phyloP scores from a whole-genome alignment of 2,888 invertebrate species.

The Chirona hameri region DNA sequence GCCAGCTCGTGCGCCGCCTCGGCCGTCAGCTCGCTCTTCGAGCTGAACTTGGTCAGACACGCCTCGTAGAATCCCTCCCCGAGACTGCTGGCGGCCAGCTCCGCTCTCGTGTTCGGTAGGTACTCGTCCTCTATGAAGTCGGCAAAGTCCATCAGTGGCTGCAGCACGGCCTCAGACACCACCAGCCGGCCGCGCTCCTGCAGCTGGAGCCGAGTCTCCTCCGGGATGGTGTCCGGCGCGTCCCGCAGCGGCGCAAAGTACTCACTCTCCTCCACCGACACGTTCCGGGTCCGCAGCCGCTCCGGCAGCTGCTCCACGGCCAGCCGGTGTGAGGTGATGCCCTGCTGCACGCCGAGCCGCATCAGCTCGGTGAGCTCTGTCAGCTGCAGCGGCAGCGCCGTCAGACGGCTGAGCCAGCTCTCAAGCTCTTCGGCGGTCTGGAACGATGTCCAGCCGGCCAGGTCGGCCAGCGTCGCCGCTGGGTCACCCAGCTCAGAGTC shows the following conservation, averaged over 20 bases:
- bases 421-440: neutral
- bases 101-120: neutral
- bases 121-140: neutral
- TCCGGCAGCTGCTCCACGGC: neutral
- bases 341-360: neutral
- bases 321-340: neutral
- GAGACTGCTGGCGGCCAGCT: neutral
- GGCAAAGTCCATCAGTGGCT: neutral
- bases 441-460: neutral
- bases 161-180: neutral
- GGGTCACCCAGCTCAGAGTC: neutral
- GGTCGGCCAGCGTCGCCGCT: neutral
- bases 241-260: neutral
- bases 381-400: neutral
- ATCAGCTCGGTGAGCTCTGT: neutral
- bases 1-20: neutral
- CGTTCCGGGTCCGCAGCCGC: neutral
- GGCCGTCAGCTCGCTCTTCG: neutral
- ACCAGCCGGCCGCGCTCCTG: neutral
- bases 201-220: neutral
- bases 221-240: neutral
- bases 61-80: neutral
- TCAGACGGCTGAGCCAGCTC: neutral
- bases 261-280: neutral
- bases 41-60: neutral